Base-by-base conservation (phyloP, 1,140 invertebrate species). In the Saccostrea glomerata region DNA sequence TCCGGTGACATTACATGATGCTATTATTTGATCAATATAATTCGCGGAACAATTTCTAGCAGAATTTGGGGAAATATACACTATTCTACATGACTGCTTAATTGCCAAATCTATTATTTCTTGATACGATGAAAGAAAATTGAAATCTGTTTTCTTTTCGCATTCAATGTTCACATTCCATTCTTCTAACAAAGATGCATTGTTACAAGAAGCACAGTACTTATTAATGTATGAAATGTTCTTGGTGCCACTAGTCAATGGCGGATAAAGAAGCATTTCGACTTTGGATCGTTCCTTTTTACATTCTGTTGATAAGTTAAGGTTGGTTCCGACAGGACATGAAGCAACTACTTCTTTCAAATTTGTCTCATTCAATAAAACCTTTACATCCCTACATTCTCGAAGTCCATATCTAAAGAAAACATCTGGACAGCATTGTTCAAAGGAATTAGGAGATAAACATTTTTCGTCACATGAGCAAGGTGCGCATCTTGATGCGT, bases 41-140 rank as follows among this genome's bases (percentile, higher is more conserved):
- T 47, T 47, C 58, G 4, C n/a, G 0, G 58, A 63, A 20, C 58
- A 63, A 63, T 63, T n/a, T 63, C 17, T 0, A 17, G 17, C 17
- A 6, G 58, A 63, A 63, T 20, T 77, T 25, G 23, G 30, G 25
- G 70, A 17, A 6, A 15, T 73, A 15, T 30, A 73, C 30, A 36
- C 12, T 30, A 73, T 36, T 13, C 25, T 36, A 30, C 70, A 73
- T 17, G 70, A 36, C 15, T 73, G 12, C 11, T 3, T 12, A 15
- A 13, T 40, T 36, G 70, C 70, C 25, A 77, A 36, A 77, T 77
- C 70, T 77, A 77, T 36, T 0, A 77, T 77, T 77, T 77, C 70
- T 77, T 77, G 70, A 12, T 77, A 77, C 13, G 70, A 30, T 77
- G 70, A 77, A 15, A 77, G 30, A 30, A 30, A 77, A 12, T 77